Percentiles rank a stretch among this genome's conserved stretches.
These are phyloP conservation scores for Coendou prehensilis DNA, from an alignment of 2,797 vertebrate genomes.

Conservation along the genomic window DNA sequence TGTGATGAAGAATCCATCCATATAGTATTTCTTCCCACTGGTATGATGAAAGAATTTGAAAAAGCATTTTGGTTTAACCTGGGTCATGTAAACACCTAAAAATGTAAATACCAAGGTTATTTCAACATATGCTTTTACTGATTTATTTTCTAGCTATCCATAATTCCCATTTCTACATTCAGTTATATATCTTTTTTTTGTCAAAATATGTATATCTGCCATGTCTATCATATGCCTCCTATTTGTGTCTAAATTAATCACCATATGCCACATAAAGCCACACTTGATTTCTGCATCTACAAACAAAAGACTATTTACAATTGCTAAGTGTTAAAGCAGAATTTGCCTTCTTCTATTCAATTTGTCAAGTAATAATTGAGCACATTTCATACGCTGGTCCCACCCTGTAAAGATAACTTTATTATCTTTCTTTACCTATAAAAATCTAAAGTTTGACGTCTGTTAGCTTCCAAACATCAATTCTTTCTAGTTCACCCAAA, in stretches of 20 bases:
- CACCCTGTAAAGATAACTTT: not conserved
- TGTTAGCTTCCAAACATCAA: not conserved
- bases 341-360: not conserved
- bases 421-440: not conserved
- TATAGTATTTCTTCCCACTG: not conserved
- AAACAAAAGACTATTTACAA: not conserved
- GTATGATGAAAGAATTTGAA: not conserved
- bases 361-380: not conserved
- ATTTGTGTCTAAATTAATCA: not conserved
- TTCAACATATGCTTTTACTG: not conserved
- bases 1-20: conserved; percentile 46
- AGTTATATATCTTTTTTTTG: not conserved
- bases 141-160: not conserved
- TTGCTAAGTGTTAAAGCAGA: not conserved
- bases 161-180: not conserved
- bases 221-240: not conserved
- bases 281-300: not conserved
- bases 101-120: conserved; percentile 21
- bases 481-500: not conserved
- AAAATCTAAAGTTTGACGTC: conserved; percentile 3
- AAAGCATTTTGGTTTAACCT: conserved; percentile 36
- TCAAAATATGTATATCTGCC: not conserved
- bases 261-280: not conserved
- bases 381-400: not conserved
- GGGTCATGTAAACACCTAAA: not conserved